Percentiles rank a stretch among this genome's conserved stretches.
Conservation (phyloP, 2,113 vertebrate genomes). For the Sterna hirundo region DNA sequence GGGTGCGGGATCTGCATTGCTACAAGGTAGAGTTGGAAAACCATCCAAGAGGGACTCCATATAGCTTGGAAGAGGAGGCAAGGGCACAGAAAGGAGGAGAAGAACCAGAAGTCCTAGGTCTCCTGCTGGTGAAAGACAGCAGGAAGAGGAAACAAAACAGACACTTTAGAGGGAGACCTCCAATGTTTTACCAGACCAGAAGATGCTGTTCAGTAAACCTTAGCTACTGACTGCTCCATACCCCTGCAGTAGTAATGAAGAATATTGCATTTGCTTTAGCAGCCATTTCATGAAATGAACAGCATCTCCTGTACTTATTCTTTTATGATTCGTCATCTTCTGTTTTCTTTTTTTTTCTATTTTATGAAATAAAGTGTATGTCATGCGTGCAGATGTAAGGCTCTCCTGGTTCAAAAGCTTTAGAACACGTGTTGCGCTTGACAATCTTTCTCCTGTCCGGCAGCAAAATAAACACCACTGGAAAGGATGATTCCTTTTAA, state of each 20-base stretch:
- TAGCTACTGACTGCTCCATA: background rate
- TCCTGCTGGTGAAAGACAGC: background rate
- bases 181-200: background rate
- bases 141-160: background rate
- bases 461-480: background rate
- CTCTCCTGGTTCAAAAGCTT: background rate
- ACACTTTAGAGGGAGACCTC: background rate
- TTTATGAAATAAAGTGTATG: background rate
- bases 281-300: background rate
- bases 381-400: background rate
- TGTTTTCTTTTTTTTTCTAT: background rate
- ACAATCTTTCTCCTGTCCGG: background rate
- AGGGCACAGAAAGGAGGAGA: background rate
- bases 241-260: background rate
- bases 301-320: background rate
- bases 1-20: background rate
- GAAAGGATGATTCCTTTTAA: background rate
- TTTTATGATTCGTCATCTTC: background rate
- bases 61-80: background rate
- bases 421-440: background rate
- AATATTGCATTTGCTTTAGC: background rate
- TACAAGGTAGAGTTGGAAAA: background rate
- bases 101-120: background rate
- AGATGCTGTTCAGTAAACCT: background rate
- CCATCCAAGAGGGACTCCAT: background rate